Base-by-base conservation (phyloP, 2,797 vertebrate species). In the Sarcoramphus papa region DNA sequence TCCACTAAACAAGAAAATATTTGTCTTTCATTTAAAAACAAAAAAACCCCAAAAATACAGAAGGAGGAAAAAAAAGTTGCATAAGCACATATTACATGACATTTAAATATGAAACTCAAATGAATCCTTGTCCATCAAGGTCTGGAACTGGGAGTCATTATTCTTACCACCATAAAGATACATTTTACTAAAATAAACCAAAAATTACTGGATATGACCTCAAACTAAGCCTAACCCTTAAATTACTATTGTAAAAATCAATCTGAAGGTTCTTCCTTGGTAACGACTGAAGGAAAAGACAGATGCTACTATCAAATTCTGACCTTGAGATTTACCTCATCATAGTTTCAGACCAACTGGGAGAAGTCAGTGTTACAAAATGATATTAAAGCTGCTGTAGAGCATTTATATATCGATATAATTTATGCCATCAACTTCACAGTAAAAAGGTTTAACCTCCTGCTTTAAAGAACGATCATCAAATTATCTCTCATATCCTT, bases 391-490 rank as follows among this genome's bases (percentile, higher is more conserved):
- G 10, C 50, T 93, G 20, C 57, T 48, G 24, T 56, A 90, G 65
- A 79, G 47, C 59, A 47, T 96, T 95, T 93, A 90, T 92, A 53
- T 79, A 78, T 72, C 84, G 56, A 35, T 84, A 48, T 84, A 90
- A 92, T 92, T 67, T 87, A 90, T 92, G 62, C 25, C n/a, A 57
- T 93, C 76, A 78, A n/a, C 53, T 92, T 90, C 48, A 88, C 14
- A 92, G 68, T 93, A 80, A 93, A 94, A 92, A 92, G 64, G 51
- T 74, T 91, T 96, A 92, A 77, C 64, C 37, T 95, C 53, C 59
- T 31, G 40, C 68, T 86, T 97, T 94, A 86, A 92, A 84, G 75
- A 87, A 76, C 65, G 45, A 83, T 82, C 54, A 76, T 89, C 86
- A 82, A 80, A 91, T 96, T 88, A 74, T 56, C 19, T 90, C 70